phyloP scores from a whole-genome alignment of 2,113 vertebrate species.

The Psilopogon haemacephalus region DNA sequence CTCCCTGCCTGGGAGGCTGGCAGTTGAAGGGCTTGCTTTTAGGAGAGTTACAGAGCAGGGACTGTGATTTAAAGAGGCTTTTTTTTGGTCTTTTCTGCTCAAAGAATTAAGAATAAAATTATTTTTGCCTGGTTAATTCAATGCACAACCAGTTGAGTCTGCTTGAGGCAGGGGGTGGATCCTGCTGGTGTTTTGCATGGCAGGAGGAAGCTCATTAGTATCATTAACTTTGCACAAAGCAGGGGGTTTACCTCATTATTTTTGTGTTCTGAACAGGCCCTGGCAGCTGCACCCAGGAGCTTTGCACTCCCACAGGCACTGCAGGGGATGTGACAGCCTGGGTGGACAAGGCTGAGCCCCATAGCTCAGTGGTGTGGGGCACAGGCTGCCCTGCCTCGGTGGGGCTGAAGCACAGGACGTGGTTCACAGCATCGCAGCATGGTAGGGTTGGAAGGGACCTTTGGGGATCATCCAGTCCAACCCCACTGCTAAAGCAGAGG shows the following conservation, averaged over 20 bases:
- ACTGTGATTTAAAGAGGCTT: background rate
- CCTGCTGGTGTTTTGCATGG: background rate
- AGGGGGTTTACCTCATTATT: background rate
- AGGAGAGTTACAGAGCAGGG: background rate
- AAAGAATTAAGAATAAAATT: background rate
- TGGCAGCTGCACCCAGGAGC: background rate
- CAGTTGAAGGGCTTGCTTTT: background rate
- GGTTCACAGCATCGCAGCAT: background rate
- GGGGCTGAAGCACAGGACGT: background rate
- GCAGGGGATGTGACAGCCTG: background rate
- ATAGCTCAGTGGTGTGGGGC: background rate
- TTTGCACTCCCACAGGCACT: accelerated
- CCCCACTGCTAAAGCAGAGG: background rate
- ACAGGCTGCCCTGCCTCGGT: background rate
- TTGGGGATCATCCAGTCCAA: background rate
- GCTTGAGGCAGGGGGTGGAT: background rate
- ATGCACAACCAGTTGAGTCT: background rate
- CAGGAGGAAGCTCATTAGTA: background rate
- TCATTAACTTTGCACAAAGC: background rate
- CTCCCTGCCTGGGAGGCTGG: background rate
- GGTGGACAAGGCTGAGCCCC: background rate
- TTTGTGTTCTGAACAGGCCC: background rate
- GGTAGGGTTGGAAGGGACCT: background rate
- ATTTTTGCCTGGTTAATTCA: background rate
- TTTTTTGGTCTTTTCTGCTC: background rate